Evolutionary conservation across 2,888 invertebrate species (phyloP).

Genomic region (Gisinianus flammeolus): DNA sequence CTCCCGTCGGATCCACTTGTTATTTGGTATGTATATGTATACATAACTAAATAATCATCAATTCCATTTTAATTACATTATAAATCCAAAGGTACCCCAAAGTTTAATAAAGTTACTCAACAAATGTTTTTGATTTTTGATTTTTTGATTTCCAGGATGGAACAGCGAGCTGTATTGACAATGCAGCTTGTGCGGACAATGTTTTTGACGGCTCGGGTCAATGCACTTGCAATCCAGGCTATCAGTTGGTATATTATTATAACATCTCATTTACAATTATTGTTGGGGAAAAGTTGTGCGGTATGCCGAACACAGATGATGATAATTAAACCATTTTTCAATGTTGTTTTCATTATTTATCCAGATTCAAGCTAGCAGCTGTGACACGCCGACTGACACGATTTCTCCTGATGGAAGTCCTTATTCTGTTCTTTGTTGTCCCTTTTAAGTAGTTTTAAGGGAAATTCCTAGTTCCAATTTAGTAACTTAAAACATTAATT

Average conservation of each 20-base stretch:
- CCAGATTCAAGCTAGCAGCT: not conserved
- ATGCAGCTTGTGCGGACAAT: not conserved
- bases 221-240: not conserved
- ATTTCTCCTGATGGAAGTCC: not conserved
- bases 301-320: not conserved
- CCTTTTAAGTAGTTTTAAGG: not conserved
- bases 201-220: not conserved
- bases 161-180: not conserved
- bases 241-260: not conserved
- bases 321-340: not conserved
- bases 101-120: too few relatives aligned
- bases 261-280: not conserved
- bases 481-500: not conserved
- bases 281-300: not conserved
- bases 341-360: not conserved
- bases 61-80: too few relatives aligned
- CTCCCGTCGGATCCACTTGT: constrained; percentile 23
- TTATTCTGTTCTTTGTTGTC: not conserved
- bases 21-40: too few relatives aligned
- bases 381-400: not conserved
- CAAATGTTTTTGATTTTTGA: not conserved
- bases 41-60: too few relatives aligned
- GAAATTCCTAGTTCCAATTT: not conserved
- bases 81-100: too few relatives aligned
- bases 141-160: not conserved